Evolutionary conservation across 53 echinoderm and acorn worm genomes (phyloP).

Genomic region (Hippasteria phrygiana): DNA sequence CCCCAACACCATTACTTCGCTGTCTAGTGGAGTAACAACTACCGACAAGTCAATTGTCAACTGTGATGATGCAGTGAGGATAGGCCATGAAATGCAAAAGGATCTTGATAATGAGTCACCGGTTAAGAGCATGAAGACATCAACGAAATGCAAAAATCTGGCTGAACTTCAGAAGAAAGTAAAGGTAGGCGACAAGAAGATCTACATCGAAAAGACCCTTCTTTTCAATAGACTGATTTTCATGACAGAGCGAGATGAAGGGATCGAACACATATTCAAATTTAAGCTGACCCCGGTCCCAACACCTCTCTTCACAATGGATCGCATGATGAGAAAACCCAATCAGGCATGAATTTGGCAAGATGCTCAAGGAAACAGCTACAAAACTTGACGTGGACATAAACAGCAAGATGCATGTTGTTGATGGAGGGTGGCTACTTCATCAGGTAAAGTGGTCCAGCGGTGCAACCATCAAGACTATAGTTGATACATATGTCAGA

Average conservation of each 20-base stretch:
- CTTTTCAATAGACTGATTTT: constrained; percentile 72
- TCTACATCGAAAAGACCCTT: constrained; percentile 73
- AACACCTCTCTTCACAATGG: constrained; percentile 70
- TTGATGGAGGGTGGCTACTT: constrained; percentile 75
- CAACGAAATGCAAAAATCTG: constrained; percentile 68
- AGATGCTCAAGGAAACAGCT: constrained; percentile 57
- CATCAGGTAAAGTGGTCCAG: constrained; percentile 70
- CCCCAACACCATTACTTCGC: constrained; percentile 62
- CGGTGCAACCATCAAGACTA: constrained; percentile 56
- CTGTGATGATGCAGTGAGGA: constrained; percentile 68
- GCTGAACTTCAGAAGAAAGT: constrained; percentile 73
- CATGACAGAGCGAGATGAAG: constrained; percentile 73
- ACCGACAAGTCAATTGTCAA: constrained; percentile 66
- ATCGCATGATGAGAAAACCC: constrained; percentile 68
- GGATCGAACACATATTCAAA: constrained; percentile 66
- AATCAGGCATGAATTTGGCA: constrained; percentile 75
- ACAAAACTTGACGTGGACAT: constrained; percentile 52
- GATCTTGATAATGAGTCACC: constrained; percentile 71
- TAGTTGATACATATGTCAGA: constrained; percentile 62
- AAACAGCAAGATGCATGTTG: constrained; percentile 53
- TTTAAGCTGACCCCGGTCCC: constrained; percentile 78
- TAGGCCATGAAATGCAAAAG: constrained; percentile 66
- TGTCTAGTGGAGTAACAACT: constrained; percentile 68
- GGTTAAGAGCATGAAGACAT: constrained; percentile 65
- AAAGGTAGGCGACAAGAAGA: constrained; percentile 69